These are phyloP conservation scores for Scopus umbretta DNA, from an alignment of 2,113 vertebrate genomes.

Conservation along the genomic window DNA sequence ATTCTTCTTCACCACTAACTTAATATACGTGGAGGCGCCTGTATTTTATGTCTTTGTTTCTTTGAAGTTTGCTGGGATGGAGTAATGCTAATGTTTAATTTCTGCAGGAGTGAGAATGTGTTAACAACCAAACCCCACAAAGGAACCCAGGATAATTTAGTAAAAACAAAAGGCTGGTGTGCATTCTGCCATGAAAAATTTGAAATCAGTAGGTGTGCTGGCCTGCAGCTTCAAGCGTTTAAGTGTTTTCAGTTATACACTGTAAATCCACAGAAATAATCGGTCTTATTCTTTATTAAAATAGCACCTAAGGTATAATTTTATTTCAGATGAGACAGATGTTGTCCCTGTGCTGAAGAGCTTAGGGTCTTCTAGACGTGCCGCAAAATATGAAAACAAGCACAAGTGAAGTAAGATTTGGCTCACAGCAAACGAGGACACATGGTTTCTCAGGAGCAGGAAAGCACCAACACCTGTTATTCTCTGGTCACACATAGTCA, in stretches of 20 bases:
- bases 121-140: not conserved
- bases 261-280: not conserved
- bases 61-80: not conserved
- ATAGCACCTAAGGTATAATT: not conserved
- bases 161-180: not conserved
- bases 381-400: not conserved
- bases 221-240: not conserved
- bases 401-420: not conserved
- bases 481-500: fast-evolving
- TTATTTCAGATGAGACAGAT: not conserved
- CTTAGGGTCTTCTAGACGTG: not conserved
- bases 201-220: not conserved
- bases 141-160: not conserved
- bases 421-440: not conserved
- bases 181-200: not conserved
- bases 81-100: not conserved
- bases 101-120: not conserved
- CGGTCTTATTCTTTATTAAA: not conserved
- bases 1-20: not conserved
- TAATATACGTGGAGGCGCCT: not conserved
- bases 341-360: not conserved
- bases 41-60: not conserved
- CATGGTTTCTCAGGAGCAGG: not conserved
- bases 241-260: not conserved
- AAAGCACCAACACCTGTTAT: not conserved